Evolutionary conservation across 1,140 invertebrate genomes (phyloP).

Genomic region (Drosophila auraria): DNA sequence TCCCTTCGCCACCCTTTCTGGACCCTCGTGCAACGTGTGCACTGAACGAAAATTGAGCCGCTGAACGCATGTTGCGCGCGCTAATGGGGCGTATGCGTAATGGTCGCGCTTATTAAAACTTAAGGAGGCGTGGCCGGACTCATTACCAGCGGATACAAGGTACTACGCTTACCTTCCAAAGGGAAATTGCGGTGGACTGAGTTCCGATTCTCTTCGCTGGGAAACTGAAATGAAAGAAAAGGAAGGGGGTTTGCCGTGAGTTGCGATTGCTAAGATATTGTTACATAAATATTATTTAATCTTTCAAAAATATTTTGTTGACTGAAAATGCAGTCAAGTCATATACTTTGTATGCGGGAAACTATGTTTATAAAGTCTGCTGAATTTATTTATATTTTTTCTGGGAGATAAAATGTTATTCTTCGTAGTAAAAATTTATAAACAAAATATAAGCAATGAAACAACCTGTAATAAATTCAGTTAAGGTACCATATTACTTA

Average conservation of each 20-base stretch:
- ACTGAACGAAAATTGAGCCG: constrained; percentile 62
- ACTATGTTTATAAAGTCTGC: too few relatives aligned
- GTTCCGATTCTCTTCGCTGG: constrained; percentile 27
- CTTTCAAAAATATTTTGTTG: not conserved
- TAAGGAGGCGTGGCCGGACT: constrained; percentile 49
- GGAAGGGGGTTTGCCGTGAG: not conserved
- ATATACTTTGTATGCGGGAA: too few relatives aligned
- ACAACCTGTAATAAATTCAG: too few relatives aligned
- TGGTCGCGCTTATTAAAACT: constrained; percentile 54
- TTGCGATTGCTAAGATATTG: not conserved
- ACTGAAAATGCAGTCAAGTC: too few relatives aligned
- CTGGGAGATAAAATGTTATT: not conserved
- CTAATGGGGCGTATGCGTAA: constrained; percentile 76
- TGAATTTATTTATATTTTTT: too few relatives aligned
- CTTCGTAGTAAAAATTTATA: not conserved
- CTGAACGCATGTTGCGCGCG: constrained; percentile 35
- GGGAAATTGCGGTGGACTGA: constrained; percentile 25
- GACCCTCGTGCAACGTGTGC: constrained; percentile 40
- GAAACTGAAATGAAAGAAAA: constrained; percentile 23
- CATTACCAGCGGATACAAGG: constrained; percentile 36
- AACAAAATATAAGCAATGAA: too few relatives aligned
- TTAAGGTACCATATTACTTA: too few relatives aligned
- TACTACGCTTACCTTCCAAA: constrained; percentile 27
- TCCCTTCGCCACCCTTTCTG: not conserved
- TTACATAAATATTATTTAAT: not conserved